Base-by-base conservation (phyloP, 2,888 invertebrate species). In the Cheilosia vulpina region DNA sequence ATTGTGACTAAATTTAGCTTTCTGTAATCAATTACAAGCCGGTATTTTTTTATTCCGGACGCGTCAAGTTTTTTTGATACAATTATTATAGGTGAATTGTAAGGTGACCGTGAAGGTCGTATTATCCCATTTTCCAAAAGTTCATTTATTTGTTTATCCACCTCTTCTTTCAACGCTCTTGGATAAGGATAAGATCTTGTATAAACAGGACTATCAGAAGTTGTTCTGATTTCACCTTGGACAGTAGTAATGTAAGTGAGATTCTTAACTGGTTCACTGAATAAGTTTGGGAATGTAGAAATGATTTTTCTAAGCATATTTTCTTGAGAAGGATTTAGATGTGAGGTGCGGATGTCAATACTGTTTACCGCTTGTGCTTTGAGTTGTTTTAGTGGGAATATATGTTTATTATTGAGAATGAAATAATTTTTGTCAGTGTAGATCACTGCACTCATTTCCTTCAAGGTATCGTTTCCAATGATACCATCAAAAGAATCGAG, bases 1-100 rank as follows among this genome's bases (percentile, higher is more conserved):
- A 75, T 58, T 5, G 77, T 87, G 3, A 72, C 71, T 3, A 15
- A 7, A 24, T 87, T 83, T 13, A 21, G 55, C 34, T 75, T 55
- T 7, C 57, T 55, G 13, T 57, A 69, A 13, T 69, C 68, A 11
- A 53, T 52, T 4, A 66, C 65, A 6, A 52, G 13, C 4, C 65
- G 13, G 11, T 19, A 31, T 57, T 69, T 43, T 15, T 57, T 69
- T 7, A 27, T 57, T 19, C 57, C 68, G 2, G 53, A 38, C 1
- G 68, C 43, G 19, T 55, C 55, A 13, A 57, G 68, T 45, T 69
- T 60, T 43, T 60, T 43, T 7, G 43, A n/a, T 6, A 58, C 43
- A 3, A 43, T 43, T 21, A 24, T 24, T 24, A 60, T 24, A 0
- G 60, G 43, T 5, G 60, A 60, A 21, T 60, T 27, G 1, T 24